Percentiles rank a stretch among this genome's conserved stretches.
phyloP scores from a whole-genome alignment of 2,113 vertebrate species.

The Gymnobelideus leadbeateri region DNA sequence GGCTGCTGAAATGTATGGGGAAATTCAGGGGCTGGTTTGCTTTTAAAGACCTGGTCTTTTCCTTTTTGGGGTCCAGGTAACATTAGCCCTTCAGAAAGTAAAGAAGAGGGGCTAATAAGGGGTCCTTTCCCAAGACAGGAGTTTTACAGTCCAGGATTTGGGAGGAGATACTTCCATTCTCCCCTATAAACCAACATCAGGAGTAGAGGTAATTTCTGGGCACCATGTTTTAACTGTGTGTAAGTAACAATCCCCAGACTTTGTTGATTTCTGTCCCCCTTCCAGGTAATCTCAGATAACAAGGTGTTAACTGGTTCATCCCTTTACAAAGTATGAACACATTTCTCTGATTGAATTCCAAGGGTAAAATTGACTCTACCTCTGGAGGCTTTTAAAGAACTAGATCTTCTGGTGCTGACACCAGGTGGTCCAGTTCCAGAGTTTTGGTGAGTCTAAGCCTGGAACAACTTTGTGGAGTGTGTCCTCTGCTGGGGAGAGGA shows the following conservation, averaged over 20 bases:
- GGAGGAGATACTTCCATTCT: background rate
- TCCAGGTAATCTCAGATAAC: background rate
- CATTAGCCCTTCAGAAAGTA: background rate
- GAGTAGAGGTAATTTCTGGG: background rate
- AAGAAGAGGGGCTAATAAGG: background rate
- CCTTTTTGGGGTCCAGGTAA: too few species aligned
- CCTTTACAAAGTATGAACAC: background rate
- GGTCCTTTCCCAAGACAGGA: background rate
- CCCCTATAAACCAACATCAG: background rate
- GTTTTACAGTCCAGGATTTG: background rate
- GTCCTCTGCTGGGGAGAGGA: background rate
- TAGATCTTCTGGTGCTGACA: background rate
- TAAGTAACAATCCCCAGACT: background rate
- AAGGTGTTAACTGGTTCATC: background rate
- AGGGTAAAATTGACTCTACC: background rate
- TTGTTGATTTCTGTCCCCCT: background rate
- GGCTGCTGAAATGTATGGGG: too few species aligned
- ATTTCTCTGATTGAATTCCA: background rate
- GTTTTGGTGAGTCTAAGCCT: background rate
- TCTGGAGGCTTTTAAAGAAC: background rate
- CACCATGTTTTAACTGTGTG: background rate
- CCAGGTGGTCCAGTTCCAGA: background rate
- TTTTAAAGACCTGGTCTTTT: too few species aligned
- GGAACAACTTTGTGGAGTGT: background rate
- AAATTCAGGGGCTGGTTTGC: too few species aligned